phyloP scores from a whole-genome alignment of 2,113 vertebrate species.

The Phalacrocorax aristotelis region DNA sequence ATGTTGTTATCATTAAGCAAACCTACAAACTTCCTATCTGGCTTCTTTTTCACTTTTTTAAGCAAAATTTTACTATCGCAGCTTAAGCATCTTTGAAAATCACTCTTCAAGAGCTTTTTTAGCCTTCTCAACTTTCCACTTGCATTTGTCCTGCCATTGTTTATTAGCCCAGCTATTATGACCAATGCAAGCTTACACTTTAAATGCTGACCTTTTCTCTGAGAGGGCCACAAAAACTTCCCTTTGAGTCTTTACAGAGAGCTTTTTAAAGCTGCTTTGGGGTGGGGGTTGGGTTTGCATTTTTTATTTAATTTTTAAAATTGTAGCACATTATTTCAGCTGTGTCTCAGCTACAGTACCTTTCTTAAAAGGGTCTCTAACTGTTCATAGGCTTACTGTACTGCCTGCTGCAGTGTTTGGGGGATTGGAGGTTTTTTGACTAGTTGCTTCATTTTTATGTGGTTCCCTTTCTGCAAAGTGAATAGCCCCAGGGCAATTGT shows the following conservation, averaged over 20 bases:
- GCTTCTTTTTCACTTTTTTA: not conserved
- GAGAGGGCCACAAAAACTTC: not conserved
- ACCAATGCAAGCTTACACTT: not conserved
- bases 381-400: not conserved
- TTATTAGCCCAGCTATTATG: not conserved
- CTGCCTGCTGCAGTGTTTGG: not conserved
- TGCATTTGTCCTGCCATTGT: not conserved
- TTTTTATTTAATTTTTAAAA: not conserved
- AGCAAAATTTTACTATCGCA: not conserved
- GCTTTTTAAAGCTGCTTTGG: not conserved
- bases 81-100: not conserved
- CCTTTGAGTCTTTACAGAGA: not conserved
- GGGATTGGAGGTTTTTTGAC: not conserved
- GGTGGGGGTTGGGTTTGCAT: accelerated
- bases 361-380: not conserved
- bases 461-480: not conserved
- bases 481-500: not conserved
- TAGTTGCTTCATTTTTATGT: not conserved
- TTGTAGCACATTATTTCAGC: not conserved
- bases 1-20: not conserved
- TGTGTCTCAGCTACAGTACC: not conserved
- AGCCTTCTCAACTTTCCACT: not conserved
- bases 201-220: not conserved
- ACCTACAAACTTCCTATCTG: not conserved
- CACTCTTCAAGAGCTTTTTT: not conserved